Conservation (phyloP, 2,113 vertebrate species). For the Cricetomys ansorgei region DNA sequence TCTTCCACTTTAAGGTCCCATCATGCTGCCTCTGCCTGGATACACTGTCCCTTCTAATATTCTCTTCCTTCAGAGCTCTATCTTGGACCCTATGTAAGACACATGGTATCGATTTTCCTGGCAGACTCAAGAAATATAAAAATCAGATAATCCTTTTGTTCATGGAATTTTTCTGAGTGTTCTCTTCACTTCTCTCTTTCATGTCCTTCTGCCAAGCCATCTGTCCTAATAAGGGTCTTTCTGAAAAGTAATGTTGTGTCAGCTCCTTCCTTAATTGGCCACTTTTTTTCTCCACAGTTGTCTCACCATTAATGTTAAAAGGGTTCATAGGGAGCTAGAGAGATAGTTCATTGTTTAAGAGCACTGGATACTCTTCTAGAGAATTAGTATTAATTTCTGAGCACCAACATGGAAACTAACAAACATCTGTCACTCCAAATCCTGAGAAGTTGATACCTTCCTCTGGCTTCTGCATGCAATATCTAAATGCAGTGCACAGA, state of each 20-base stretch:
- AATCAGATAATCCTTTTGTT: neutral
- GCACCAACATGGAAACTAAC: neutral
- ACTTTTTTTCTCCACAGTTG: neutral
- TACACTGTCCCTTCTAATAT: neutral
- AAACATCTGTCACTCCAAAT: neutral
- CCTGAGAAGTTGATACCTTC: neutral
- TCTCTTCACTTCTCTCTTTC: neutral
- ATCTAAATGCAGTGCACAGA: too few species aligned
- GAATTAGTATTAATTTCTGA: neutral
- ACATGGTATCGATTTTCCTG: neutral
- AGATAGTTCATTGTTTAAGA: neutral
- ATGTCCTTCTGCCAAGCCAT: neutral
- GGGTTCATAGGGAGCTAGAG: neutral
- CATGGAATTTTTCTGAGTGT: neutral
- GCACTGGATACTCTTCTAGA: neutral
- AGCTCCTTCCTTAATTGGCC: neutral
- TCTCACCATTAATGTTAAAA: neutral
- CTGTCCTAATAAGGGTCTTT: neutral
- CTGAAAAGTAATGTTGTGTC: neutral
- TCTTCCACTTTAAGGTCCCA: neutral
- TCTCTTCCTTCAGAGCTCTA: neutral
- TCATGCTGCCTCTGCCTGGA: neutral
- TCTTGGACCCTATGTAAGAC: neutral
- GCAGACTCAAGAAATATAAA: neutral
- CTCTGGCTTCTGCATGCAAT: too few species aligned